phyloP scores from a whole-genome alignment of 2,797 vertebrate genomes.

The Microcaecilia unicolor region DNA sequence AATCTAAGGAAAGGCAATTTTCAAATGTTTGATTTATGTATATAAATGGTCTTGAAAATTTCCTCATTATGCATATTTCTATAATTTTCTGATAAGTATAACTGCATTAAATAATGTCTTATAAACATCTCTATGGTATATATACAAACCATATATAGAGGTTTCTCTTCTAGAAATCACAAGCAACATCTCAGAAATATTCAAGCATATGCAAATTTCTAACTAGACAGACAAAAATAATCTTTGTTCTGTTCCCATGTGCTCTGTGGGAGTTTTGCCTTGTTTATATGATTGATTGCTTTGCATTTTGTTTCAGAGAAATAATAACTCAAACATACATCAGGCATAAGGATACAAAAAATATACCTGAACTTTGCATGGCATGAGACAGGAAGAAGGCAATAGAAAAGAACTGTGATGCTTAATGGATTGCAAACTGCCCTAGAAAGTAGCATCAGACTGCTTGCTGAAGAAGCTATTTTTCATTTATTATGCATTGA shows the following conservation, averaged over 20 bases:
- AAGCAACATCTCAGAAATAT: constrained; percentile 42
- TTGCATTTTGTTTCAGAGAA: constrained; percentile 31
- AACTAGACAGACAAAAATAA: constrained; percentile 47
- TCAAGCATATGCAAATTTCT: constrained; percentile 40
- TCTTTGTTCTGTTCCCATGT: constrained; percentile 36
- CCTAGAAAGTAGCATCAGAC: background rate
- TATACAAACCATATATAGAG: too few species aligned
- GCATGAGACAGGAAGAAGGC: constrained; percentile 1
- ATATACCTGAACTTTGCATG: background rate
- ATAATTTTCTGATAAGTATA: too few species aligned
- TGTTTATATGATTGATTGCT: constrained; percentile 44
- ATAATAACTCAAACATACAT: constrained; percentile 20
- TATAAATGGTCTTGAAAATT: too few species aligned
- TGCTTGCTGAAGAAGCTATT: background rate
- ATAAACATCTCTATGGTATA: too few species aligned
- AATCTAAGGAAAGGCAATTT: too few species aligned
- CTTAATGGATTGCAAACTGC: background rate
- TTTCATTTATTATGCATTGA: rapidly evolving
- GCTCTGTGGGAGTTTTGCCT: constrained; percentile 42
- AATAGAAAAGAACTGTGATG: background rate
- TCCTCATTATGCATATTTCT: too few species aligned
- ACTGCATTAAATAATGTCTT: too few species aligned
- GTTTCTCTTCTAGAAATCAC: constrained; percentile 27
- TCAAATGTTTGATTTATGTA: too few species aligned
- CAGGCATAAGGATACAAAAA: constrained; percentile 11